Evolutionary conservation across 2,113 vertebrate species (phyloP), one percentile per base, ranked within the genome.

Genomic region (Pomatorhinus ruficollis): DNA sequence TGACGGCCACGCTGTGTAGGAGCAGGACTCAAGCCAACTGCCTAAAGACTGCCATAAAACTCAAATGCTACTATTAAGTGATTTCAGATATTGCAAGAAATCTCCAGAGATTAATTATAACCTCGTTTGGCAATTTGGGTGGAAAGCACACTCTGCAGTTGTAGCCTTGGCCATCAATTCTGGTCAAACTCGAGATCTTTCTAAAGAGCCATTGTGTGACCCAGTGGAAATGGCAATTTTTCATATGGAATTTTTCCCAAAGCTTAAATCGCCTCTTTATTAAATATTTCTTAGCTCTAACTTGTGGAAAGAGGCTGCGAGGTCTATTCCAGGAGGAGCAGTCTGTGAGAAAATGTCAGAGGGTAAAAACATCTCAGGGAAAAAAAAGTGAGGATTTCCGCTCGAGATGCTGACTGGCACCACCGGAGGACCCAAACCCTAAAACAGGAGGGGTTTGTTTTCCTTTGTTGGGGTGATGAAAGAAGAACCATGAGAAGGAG

Each of bases 1-100:
- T 35, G 71, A 40, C 15, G 52, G 25, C n/a, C 5, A 5, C 0
- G 0, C 42, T 22, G 42, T 3, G 1, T 0, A 74, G 78, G 50
- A 87, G 47, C 45, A 70, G 56, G 56, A 79, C 52, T 59, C 47
- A 45, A 66, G 52, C 45, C 80, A 80, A 11, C 33, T 22, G 68
- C 81, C 42, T 6, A 3, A 93, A 87, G 77, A 74, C 28, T 14
- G 42, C 74, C 69, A 47, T 84, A 87, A 95, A 91, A 95, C 83
- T 77, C 63, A 92, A 90, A 83, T 8, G 6, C 31, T 6, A 4
- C 89, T 50, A 74, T 53, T 61, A 92, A 94, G 40, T 23, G 40
- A 86, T 63, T 86, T 94, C 80, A 86, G 63, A 89, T 83, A 83
- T 28, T 49, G 60, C 74, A 74, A 80, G 80, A 92, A 92, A 81